Evolutionary conservation across 2,888 invertebrate genomes (phyloP).

Genomic region (Spodoptera picta): DNA sequence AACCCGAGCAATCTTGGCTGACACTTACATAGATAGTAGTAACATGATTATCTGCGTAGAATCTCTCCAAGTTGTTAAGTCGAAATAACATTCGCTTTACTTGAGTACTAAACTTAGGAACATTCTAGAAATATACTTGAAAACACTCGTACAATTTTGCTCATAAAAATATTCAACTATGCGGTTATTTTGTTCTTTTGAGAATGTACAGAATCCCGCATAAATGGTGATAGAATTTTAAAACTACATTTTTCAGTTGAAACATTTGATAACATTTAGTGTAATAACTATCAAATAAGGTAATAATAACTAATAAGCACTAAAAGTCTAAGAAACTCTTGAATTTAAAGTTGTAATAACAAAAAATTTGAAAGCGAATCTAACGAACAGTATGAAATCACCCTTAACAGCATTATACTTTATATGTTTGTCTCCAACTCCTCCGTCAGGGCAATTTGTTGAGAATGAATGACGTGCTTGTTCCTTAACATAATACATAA

Average conservation of each 20-base stretch:
- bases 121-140: conserved; percentile 17
- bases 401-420: no score
- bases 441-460: no score
- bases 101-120: conserved; percentile 14
- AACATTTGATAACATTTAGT: no score
- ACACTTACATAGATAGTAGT: conserved; percentile 7
- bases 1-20: not conserved
- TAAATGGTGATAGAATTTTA: not conserved
- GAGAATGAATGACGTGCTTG: no score
- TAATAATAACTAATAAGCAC: no score
- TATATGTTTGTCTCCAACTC: no score
- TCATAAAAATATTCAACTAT: conserved; percentile 24
- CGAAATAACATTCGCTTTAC: conserved; percentile 26
- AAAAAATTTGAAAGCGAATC: no score
- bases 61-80: conserved; percentile 32
- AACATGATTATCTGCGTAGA: conserved; percentile 17
- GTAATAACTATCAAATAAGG: no score
- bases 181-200: conserved; percentile 13
- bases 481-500: no score
- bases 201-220: conserved; percentile 4
- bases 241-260: not conserved
- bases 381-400: no score
- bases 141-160: conserved; percentile 18
- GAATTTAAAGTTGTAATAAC: no score
- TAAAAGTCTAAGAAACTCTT: no score